Conservation (phyloP, 2,797 vertebrate species). For the Orientallactaga sibirica region DNA sequence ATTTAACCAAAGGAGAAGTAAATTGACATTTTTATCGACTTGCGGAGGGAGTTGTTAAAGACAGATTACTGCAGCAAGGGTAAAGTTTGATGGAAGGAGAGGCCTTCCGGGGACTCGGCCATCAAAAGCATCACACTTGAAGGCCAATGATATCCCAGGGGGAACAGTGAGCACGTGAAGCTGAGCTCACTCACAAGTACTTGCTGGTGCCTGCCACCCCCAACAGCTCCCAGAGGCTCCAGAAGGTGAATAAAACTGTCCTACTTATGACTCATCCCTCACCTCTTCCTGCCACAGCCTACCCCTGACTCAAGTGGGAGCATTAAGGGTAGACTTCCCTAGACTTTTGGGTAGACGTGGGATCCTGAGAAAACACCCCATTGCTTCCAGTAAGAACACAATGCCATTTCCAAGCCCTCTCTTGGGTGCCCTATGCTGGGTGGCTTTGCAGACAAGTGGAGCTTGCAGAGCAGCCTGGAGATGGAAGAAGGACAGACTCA, state of each 20-base stretch:
- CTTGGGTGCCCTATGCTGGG: background rate
- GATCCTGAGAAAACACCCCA: background rate
- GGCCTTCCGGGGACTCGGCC: constrained; percentile 58
- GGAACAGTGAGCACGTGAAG: background rate
- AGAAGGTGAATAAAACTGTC: background rate
- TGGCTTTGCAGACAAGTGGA: background rate
- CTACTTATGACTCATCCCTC: background rate
- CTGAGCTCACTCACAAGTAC: background rate
- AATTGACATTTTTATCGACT: constrained; percentile 84
- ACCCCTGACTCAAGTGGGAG: background rate
- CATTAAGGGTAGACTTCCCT: background rate
- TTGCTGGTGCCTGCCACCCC: background rate
- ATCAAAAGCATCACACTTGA: constrained; percentile 64
- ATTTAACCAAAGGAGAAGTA: constrained; percentile 85
- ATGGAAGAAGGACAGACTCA: background rate
- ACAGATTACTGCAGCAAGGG: constrained; percentile 82
- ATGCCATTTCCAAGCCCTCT: background rate
- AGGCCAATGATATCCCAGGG: constrained; percentile 43
- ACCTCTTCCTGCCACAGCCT: background rate
- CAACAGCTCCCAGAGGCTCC: background rate
- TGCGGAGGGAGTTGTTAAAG: constrained; percentile 82
- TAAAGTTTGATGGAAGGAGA: constrained; percentile 47
- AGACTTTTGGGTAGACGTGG: background rate
- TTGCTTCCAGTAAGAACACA: background rate
- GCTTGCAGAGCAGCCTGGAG: background rate